These are phyloP conservation scores for Dendrocincla tyrannina DNA, from an alignment of 2,797 vertebrate species.

Conservation along the genomic window DNA sequence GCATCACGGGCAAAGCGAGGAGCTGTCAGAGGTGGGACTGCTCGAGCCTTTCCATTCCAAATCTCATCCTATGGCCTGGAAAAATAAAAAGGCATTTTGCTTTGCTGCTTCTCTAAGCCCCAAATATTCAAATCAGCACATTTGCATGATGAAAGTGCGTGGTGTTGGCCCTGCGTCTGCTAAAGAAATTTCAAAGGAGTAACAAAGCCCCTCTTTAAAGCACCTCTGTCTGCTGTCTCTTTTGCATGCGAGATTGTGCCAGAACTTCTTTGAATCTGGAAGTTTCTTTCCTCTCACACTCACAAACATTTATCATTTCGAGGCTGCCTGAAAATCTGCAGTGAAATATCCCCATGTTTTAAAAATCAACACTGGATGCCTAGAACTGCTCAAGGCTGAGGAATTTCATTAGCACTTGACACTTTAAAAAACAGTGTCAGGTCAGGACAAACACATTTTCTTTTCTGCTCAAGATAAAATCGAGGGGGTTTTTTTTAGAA, in stretches of 20 bases:
- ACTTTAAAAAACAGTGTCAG: conserved; percentile 50
- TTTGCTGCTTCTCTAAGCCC: neutral
- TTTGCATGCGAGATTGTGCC: neutral
- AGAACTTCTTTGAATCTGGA: conserved; percentile 11
- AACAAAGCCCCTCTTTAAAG: neutral
- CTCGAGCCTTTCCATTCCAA: neutral
- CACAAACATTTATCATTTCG: neutral
- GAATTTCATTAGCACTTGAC: conserved; percentile 68
- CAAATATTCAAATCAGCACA: neutral
- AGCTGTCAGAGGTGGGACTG: neutral
- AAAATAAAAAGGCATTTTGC: neutral
- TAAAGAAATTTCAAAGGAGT: neutral
- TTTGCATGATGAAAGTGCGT: neutral
- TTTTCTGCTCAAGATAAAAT: neutral
- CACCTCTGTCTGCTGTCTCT: neutral
- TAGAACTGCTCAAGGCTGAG: conserved; percentile 47
- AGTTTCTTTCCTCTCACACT: neutral
- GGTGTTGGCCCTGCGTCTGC: neutral
- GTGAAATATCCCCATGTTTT: conserved; percentile 35
- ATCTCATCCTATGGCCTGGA: neutral
- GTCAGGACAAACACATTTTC: conserved; percentile 45
- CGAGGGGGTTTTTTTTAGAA: neutral
- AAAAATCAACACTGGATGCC: neutral
- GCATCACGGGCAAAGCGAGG: neutral
- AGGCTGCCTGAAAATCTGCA: conserved; percentile 28